These are phyloP conservation scores for Platalea minor DNA, from an alignment of 2,797 vertebrate genomes.

Conservation along the genomic window DNA sequence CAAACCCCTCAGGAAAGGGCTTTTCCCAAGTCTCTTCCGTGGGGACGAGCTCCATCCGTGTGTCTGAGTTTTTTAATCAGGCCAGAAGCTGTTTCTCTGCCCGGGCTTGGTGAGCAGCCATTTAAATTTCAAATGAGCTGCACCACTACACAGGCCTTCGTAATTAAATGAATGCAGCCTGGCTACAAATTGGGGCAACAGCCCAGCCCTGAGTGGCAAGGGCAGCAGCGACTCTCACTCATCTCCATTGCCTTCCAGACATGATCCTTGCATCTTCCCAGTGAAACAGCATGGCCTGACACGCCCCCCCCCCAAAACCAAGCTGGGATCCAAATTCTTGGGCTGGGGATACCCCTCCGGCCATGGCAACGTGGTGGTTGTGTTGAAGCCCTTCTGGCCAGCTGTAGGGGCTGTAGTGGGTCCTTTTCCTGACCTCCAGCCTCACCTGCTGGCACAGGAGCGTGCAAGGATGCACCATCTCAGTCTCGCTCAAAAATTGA, in stretches of 20 bases:
- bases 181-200: accelerated
- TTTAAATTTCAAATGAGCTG: background rate
- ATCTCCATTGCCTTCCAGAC: background rate
- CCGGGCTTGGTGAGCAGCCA: background rate
- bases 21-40: background rate
- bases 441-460: background rate
- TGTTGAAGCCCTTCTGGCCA: background rate
- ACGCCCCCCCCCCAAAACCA: too few species aligned
- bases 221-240: background rate
- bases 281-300: accelerated
- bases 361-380: background rate
- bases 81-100: background rate
- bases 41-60: accelerated
- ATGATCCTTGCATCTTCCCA: accelerated
- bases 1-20: background rate
- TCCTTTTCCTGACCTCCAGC: background rate
- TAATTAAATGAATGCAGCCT: background rate
- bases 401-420: accelerated
- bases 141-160: background rate
- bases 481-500: background rate
- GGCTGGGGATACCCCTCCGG: background rate
- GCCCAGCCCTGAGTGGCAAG: background rate
- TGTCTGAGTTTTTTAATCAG: background rate
- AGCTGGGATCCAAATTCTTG: background rate
- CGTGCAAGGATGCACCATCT: accelerated